These are phyloP conservation scores for Capitulum mitella DNA, from an alignment of 2,888 invertebrate genomes.

Conservation along the genomic window DNA sequence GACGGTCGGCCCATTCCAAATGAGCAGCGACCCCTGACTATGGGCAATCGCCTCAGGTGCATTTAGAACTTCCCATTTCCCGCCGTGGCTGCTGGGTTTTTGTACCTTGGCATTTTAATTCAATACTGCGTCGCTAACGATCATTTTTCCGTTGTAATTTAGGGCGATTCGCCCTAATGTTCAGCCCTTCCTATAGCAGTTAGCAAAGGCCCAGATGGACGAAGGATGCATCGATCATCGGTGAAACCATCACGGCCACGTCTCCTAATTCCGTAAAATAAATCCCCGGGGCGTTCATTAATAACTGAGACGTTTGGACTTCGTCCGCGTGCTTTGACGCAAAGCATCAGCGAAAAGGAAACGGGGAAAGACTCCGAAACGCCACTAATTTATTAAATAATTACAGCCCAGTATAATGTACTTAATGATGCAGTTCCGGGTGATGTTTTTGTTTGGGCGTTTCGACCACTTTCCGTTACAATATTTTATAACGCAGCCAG, in stretches of 20 bases:
- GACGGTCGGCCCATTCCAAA: too few species aligned
- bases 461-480: neutral
- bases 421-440: neutral
- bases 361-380: too few species aligned
- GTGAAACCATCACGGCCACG: neutral
- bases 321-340: neutral
- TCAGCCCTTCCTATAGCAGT: neutral
- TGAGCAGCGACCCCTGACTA: neutral
- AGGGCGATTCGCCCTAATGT: neutral
- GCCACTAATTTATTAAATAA: neutral
- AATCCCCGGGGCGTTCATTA: neutral
- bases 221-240: neutral
- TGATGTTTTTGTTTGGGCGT: neutral
- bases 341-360: neutral
- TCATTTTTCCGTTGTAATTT: slow-evolving; percentile 4
- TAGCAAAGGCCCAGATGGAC: neutral
- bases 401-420: neutral
- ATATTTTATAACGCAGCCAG: neutral
- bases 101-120: neutral
- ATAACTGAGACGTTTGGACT: neutral
- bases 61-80: neutral
- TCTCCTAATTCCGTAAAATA: neutral
- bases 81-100: neutral
- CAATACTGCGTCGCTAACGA: neutral
- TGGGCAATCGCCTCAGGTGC: neutral